Conservation (phyloP, 2,888 invertebrate species). For the Parnassius glacialis region DNA sequence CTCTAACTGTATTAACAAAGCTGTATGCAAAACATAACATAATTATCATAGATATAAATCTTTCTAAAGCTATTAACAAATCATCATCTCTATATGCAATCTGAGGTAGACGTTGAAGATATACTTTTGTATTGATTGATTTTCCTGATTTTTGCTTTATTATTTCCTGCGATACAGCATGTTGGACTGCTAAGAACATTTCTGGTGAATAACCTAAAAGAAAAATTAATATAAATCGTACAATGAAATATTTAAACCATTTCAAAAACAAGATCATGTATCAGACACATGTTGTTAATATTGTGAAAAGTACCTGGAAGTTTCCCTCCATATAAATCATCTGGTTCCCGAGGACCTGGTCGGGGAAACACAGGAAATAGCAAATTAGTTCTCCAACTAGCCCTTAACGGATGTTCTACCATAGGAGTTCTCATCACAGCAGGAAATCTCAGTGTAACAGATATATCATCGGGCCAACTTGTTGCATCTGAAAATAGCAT, state of each 20-base stretch:
- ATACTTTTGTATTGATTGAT: constrained; percentile 60
- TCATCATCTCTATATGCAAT: constrained; percentile 86
- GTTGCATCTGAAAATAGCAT: constrained; percentile 52
- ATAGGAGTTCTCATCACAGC: constrained; percentile 81
- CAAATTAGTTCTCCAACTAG: constrained; percentile 86
- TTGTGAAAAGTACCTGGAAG: constrained; percentile 75
- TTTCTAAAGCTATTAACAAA: constrained; percentile 84
- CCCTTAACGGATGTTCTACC: constrained; percentile 64
- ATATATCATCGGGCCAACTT: constrained; percentile 75
- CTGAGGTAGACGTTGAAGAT: constrained; percentile 86
- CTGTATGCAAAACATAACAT: constrained; percentile 91
- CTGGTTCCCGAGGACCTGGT: constrained; percentile 84
- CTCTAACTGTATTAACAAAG: constrained; percentile 88
- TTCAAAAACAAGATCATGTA: too few species aligned
- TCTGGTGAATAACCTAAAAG: constrained; percentile 67
- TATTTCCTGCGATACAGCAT: constrained; percentile 66
- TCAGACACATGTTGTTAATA: too few species aligned
- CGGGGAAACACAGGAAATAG: constrained; percentile 84
- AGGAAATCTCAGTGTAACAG: constrained; percentile 83
- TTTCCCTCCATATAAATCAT: constrained; percentile 68
- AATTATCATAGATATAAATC: constrained; percentile 88
- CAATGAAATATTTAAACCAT: too few species aligned
- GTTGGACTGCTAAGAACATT: constrained; percentile 70
- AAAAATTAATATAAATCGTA: not conserved
- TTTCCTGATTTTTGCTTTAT: constrained; percentile 64